These are phyloP conservation scores for Cladopsammia gracilis DNA, from an alignment of 64 coral and sea anemone species.

Conservation along the genomic window DNA sequence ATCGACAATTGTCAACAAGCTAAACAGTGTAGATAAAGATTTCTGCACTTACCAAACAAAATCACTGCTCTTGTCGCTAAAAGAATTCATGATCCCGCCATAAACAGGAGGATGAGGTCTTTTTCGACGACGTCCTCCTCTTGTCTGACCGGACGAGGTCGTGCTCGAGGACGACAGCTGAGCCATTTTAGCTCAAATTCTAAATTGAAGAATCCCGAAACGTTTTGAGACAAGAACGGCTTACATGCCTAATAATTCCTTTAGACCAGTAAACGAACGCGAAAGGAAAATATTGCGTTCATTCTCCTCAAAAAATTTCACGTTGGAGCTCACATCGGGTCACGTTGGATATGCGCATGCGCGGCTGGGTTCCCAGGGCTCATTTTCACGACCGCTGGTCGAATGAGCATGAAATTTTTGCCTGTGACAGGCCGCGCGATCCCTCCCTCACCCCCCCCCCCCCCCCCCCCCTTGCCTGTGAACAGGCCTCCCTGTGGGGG, in stretches of 20 bases:
- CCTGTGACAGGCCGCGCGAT: no score
- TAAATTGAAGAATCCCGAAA: neutral
- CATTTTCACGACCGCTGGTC: neutral
- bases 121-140: constrained; percentile 82
- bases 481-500: no score
- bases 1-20: neutral
- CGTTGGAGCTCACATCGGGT: no score
- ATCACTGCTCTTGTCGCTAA: constrained; percentile 98
- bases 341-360: neutral
- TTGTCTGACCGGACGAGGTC: constrained; percentile 57
- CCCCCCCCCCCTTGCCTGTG: no score
- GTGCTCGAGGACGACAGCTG: constrained; percentile 42
- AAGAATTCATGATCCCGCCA: constrained; percentile 95
- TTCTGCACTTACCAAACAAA: constrained; percentile 91
- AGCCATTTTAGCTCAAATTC: neutral
- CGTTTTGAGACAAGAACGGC: neutral
- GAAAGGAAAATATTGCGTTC: neutral
- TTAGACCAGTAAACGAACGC: no score
- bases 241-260: neutral
- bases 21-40: neutral
- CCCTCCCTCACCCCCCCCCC: no score
- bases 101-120: constrained; percentile 99
- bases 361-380: neutral
- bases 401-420: neutral
- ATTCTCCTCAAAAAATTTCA: neutral